Base-by-base conservation (phyloP, 2,797 vertebrate genomes). In the Dendrocincla fuliginosa region DNA sequence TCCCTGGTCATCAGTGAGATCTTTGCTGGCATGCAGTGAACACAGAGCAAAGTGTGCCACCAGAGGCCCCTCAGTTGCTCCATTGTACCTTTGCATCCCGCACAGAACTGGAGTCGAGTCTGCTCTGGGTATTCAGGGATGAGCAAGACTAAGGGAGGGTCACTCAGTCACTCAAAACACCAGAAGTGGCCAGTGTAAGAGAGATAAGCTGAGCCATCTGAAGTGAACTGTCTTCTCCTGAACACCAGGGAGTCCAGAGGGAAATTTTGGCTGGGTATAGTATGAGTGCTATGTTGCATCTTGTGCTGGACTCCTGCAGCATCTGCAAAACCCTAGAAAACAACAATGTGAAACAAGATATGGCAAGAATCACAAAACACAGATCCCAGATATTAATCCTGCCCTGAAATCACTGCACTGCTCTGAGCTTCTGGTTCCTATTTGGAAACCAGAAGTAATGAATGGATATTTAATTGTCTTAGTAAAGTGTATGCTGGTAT, bases 351-450 rank as follows among this genome's bases (percentile, higher is more conserved):
- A 22, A 33, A 70, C 56, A 61, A 60, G 25, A 15, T 16, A 18
- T 0, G 1, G 50, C 44, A 53, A 16, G 7, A 35, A 22, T 27
- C 0, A 1, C 11, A 35, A 70, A 83, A 57, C 1, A 4, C 55
- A 63, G 35, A 20, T 37, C 55, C 37, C 42, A 70, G 60, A 6
- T 25, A 44, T 8, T 69, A 77, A 53, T 0, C 0, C 32, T 68
- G 46, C 30, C 23, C 37, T 32, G 24, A 63, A 61, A 73, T 41
- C 53, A 53, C 30, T 11, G 18, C 35, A 10, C 11, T 33, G n/a
- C 3, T 33, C 69, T 47, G 32, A 73, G 47, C 50, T 28, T 65
- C 59, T 8, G 9, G 4, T 50, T 73, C 32, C 35, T 33, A 5
- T 42, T 67, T 86, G 56, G 50, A 90, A 91, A 90, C 39, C n/a